Percentiles rank a stretch among this genome's conserved stretches.
These are phyloP conservation scores for Loris lydekkerianus DNA, from an alignment of 2,797 vertebrate genomes.

Conservation along the genomic window DNA sequence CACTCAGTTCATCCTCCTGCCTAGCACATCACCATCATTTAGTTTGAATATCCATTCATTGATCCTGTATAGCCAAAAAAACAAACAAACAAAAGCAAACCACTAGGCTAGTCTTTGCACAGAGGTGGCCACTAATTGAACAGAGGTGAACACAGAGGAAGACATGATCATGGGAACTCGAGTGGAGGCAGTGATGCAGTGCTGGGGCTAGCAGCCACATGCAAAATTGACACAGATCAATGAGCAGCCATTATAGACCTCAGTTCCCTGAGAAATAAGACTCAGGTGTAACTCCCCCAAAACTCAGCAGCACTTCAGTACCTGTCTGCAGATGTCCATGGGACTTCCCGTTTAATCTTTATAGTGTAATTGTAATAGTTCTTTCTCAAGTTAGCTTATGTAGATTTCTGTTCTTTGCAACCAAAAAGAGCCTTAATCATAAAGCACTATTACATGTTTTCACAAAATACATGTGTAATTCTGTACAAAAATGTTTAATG, in stretches of 20 bases:
- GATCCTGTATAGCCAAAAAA: background rate
- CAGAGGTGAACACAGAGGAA: conserved; percentile 9
- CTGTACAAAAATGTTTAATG: conserved; percentile 17
- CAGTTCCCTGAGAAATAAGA: background rate
- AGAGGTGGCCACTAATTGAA: background rate
- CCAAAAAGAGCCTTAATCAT: conserved; percentile 16
- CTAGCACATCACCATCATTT: conserved; percentile 15
- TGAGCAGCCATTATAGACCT: background rate
- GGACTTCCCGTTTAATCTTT: conserved; percentile 29
- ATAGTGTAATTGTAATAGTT: background rate
- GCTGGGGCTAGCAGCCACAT: background rate
- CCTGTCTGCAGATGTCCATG: background rate
- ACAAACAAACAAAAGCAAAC: background rate
- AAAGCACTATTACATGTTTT: conserved; percentile 23
- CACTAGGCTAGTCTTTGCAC: background rate
- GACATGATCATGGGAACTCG: background rate
- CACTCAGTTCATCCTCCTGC: background rate
- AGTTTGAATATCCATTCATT: conserved; percentile 2
- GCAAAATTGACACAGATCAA: background rate
- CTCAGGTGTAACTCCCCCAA: background rate
- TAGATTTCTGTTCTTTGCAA: conserved; percentile 17
- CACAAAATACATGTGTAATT: conserved; percentile 61
- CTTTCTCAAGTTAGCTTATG: background rate
- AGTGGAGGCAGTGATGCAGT: background rate
- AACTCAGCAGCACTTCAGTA: background rate